phyloP scores from a whole-genome alignment of 2,797 vertebrate species.

The Heterohyrax brucei region DNA sequence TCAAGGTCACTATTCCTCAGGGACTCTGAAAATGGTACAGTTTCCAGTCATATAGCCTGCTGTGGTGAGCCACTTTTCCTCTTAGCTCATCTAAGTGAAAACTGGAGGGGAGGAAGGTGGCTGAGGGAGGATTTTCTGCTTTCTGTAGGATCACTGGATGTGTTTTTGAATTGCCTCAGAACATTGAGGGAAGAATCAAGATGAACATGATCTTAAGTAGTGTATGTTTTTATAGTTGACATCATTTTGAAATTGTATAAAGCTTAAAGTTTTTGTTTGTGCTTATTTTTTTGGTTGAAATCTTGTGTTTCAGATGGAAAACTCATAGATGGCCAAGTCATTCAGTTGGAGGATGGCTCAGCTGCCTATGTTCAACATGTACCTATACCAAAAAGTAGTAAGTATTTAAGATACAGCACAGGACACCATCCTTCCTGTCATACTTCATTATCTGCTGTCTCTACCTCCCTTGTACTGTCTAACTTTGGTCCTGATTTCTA shows the following conservation, averaged over 20 bases:
- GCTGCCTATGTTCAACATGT: slow-evolving; percentile 98
- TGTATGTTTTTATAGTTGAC: slow-evolving; percentile 86
- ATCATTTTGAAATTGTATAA: slow-evolving; percentile 85
- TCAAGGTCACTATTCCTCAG: slow-evolving; percentile 43
- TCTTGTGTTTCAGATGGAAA: slow-evolving; percentile 94
- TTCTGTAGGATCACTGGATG: slow-evolving; percentile 84
- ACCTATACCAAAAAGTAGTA: slow-evolving; percentile 97
- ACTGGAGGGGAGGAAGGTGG: slow-evolving; percentile 80
- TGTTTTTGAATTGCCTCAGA: slow-evolving; percentile 85
- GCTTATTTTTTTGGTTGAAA: slow-evolving; percentile 65
- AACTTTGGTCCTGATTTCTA: slow-evolving; percentile 43
- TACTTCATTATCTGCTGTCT: slow-evolving; percentile 12
- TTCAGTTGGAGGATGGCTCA: slow-evolving; percentile 98
- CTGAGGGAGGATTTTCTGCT: slow-evolving; percentile 86
- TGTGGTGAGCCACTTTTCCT: slow-evolving; percentile 78
- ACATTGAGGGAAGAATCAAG: slow-evolving; percentile 85
- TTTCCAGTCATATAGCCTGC: not conserved
- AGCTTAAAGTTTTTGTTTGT: slow-evolving; percentile 47
- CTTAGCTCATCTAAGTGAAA: slow-evolving; percentile 72
- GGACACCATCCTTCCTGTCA: not conserved
- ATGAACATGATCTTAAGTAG: slow-evolving; percentile 87
- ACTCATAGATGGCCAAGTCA: slow-evolving; percentile 98
- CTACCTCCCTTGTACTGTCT: slow-evolving; percentile 9
- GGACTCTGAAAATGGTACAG: slow-evolving; percentile 51
- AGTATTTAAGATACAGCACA: slow-evolving; percentile 85